A percentile compares a stretch with the other conserved stretches of the same genome.
phyloP scores from a whole-genome alignment of 2,888 invertebrate genomes.

The Ophioninae sp. region DNA sequence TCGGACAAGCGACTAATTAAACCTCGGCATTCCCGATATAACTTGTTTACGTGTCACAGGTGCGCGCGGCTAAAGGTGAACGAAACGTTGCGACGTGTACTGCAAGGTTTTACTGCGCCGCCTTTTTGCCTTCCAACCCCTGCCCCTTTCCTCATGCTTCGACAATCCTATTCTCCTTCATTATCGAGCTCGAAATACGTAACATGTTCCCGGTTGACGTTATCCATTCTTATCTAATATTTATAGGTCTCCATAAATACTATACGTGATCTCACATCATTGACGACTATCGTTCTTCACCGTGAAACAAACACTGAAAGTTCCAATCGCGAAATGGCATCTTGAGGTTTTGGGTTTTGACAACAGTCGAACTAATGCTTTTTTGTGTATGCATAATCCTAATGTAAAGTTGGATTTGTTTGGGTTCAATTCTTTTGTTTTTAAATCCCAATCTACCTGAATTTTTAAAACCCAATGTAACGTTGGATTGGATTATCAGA shows the following conservation, averaged over 20 bases:
- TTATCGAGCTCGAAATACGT: background rate
- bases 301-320: background rate
- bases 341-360: background rate
- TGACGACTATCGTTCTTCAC: background rate
- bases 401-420: too few relatives aligned
- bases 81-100: conserved; percentile 29
- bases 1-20: conserved; percentile 66
- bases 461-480: too few relatives aligned
- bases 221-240: background rate
- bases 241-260: conserved; percentile 5
- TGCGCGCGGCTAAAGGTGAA: conserved; percentile 48
- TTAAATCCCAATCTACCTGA: too few relatives aligned
- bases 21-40: conserved; percentile 62
- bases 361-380: too few relatives aligned
- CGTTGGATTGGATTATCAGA: too few relatives aligned
- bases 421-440: too few relatives aligned
- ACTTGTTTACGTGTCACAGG: conserved; percentile 66
- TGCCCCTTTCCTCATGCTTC: background rate
- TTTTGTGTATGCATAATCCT: too few relatives aligned
- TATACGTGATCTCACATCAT: background rate
- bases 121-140: too few relatives aligned
- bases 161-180: conserved; percentile 19
- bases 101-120: conserved; percentile 4
- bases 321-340: background rate
- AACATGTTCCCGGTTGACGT: conserved; percentile 22